Conservation (phyloP, 2,113 vertebrate genomes). For the Macquaria australasica region DNA sequence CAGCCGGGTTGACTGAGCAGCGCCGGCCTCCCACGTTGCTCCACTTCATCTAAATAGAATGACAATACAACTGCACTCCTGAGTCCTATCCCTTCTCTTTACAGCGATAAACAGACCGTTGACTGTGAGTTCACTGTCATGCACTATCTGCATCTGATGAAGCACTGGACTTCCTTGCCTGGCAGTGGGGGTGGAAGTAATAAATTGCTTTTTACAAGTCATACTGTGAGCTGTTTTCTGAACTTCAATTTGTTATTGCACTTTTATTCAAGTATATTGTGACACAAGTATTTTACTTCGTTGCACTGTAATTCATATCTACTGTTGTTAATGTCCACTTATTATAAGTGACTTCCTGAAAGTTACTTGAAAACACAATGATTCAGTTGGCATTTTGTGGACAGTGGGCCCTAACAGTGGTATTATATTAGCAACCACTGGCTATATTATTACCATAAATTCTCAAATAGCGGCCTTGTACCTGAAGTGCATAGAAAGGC, state of each 20-base stretch:
- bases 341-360: not conserved
- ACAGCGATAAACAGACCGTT: slow-evolving; percentile 76
- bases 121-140: slow-evolving; percentile 35
- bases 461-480: not conserved
- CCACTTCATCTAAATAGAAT: slow-evolving; percentile 83
- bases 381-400: not conserved
- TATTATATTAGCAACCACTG: not conserved
- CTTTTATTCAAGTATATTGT: slow-evolving; percentile 2
- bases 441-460: not conserved
- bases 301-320: not conserved
- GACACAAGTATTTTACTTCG: not conserved
- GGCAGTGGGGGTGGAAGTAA: not conserved
- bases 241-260: slow-evolving; percentile 26
- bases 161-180: slow-evolving; percentile 3
- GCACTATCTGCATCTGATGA: slow-evolving; percentile 45
- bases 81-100: slow-evolving; percentile 81
- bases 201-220: slow-evolving; percentile 29
- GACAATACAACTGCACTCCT: slow-evolving; percentile 86
- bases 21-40: not conserved
- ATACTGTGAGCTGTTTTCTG: not conserved
- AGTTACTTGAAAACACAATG: not conserved
- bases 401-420: not conserved
- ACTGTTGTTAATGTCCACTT: not conserved
- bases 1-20: slow-evolving; percentile 4
- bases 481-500: not conserved